Evolutionary conservation across 2,797 vertebrate species (phyloP).

Genomic region (Columba guinea): DNA sequence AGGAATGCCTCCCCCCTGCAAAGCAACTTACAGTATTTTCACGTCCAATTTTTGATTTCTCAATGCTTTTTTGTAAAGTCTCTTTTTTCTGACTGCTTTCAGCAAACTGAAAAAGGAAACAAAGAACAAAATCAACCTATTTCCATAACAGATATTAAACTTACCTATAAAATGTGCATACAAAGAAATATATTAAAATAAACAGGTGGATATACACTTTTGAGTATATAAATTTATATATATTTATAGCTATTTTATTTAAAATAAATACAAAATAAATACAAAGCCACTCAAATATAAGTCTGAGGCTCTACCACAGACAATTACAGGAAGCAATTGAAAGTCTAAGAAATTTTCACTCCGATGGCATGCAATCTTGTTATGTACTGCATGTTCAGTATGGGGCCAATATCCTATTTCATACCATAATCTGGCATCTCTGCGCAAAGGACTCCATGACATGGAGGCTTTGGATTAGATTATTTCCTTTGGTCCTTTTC

Average conservation of each 20-base stretch:
- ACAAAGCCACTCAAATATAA: neutral
- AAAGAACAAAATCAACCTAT: neutral
- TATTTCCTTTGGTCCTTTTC: neutral
- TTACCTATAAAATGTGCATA: neutral
- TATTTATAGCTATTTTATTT: neutral
- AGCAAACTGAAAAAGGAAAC: constrained; percentile 77
- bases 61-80: constrained; percentile 79
- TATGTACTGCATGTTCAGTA: neutral
- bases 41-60: constrained; percentile 90
- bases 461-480: neutral
- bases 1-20: neutral
- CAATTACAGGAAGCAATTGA: neutral
- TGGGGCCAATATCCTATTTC: neutral
- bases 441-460: neutral
- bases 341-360: neutral
- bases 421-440: neutral
- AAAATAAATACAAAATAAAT: neutral
- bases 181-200: neutral
- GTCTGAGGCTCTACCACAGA: neutral
- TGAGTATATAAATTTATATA: neutral
- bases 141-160: neutral
- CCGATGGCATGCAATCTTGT: accelerated
- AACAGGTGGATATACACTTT: neutral
- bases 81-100: constrained; percentile 84
- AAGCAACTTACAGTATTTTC: constrained; percentile 86